Base-by-base conservation (phyloP, 2,113 vertebrate genomes). In the Gadus macrocephalus region DNA sequence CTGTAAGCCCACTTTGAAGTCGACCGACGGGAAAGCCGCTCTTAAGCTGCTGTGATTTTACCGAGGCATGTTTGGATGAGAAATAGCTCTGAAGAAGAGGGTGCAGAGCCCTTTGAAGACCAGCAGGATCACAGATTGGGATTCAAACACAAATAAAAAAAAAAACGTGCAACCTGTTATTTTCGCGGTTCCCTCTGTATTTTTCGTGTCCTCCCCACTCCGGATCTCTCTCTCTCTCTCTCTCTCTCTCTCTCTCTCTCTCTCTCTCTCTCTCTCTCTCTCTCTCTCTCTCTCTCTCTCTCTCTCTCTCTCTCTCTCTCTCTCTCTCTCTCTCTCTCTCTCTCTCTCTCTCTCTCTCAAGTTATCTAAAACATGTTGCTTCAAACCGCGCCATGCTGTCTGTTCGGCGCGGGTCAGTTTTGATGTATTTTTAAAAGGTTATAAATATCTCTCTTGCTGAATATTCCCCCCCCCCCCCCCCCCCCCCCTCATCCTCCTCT, bases 21-120 rank as follows among this genome's bases (percentile, higher is more conserved):
- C n/a, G 17, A 25, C 69, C 42, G 71, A 58, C 72, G 74, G 76
- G 67, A 85, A 14, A 84, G 78, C 82, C 74, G 80, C 71, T 77
- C 77, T 35, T 87, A 84, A 90, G 88, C 87, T 87, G 76, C 59
- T 70, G 75, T 80, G 86, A 89, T 88, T 90, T 86, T 59, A 69
- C 78, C 61, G 64, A 81, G 78, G 78, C 81, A 74, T 86, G 83
- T 82, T 88, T 85, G 77, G 68, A 77, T 78, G 82, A 88, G 80
- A 66, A 83, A 78, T 68, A 64, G 80, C 80, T 62, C 53, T 75
- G 74, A 76, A 84, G 73, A 66, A 27, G 53, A 35, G 84, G 64
- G 69, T 74, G 49, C 12, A 64, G 67, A 82, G 72, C 20, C 35
- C 83, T 91, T 89, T 90, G 83, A 87, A 85, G 88, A 76, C 55